Percentiles rank a stretch among this genome's conserved stretches.
Evolutionary conservation across 2,797 vertebrate species (phyloP).

Genomic region (Rhinella marina): DNA sequence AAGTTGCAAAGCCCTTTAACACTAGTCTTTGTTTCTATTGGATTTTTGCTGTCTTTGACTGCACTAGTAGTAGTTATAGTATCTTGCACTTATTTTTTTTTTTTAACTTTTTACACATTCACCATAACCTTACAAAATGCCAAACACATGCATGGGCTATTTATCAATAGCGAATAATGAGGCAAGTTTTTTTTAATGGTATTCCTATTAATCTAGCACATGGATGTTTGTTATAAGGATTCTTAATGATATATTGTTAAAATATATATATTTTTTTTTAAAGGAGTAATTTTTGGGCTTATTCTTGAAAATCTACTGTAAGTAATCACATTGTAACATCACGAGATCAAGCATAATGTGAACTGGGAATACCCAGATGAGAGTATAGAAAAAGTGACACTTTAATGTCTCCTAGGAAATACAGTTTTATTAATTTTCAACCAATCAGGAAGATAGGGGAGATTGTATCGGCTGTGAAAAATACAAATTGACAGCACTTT

Average conservation of each 20-base stretch:
- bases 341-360: neutral
- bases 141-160: neutral
- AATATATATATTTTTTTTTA: neutral
- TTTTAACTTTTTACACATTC: neutral
- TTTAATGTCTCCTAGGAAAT: slow-evolving; percentile 44
- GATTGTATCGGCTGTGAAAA: slow-evolving; percentile 57
- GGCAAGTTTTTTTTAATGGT: neutral
- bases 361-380: neutral
- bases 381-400: slow-evolving; percentile 19
- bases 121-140: too few relatives aligned
- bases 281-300: neutral
- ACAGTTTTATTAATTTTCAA: slow-evolving; percentile 43
- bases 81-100: too few relatives aligned
- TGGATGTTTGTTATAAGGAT: neutral
- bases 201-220: neutral
- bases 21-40: too few relatives aligned
- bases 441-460: slow-evolving; percentile 37
- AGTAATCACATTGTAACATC: neutral
- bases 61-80: too few relatives aligned
- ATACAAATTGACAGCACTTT: slow-evolving; percentile 59
- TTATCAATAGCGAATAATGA: neutral
- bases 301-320: neutral
- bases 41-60: too few relatives aligned
- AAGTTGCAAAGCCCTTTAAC: too few relatives aligned
- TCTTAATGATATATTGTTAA: neutral